These are phyloP conservation scores for Bombus breviceps DNA, from an alignment of 1,140 invertebrate species.

Conservation along the genomic window DNA sequence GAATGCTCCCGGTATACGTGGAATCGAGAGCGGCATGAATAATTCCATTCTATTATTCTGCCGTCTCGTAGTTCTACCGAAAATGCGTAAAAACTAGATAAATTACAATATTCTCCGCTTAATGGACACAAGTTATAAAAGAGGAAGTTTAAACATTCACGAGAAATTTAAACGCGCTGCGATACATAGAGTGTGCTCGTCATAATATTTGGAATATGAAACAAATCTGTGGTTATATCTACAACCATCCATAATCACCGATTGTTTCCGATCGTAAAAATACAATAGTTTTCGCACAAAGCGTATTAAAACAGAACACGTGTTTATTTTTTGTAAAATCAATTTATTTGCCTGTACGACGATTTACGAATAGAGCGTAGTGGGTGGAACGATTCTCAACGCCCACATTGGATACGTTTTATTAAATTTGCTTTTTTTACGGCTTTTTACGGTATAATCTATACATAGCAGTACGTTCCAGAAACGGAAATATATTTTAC, in stretches of 20 bases:
- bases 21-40: conserved; percentile 28
- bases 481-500: not conserved
- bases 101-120: not conserved
- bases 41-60: conserved; percentile 5
- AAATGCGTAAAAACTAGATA: not conserved
- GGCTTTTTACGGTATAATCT: not conserved
- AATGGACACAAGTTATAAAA: not conserved
- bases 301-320: not conserved
- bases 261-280: not conserved
- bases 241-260: too few species aligned
- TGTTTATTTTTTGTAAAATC: not conserved
- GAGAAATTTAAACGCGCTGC: too few species aligned
- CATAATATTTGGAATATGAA: too few species aligned
- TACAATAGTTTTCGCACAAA: not conserved
- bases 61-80: not conserved
- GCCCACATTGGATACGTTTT: not conserved
- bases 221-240: too few species aligned
- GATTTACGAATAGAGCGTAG: not conserved
- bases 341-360: not conserved
- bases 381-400: not conserved
- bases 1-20: conserved; percentile 3
- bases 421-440: not conserved
- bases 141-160: not conserved
- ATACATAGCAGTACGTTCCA: not conserved
- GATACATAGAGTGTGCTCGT: too few species aligned